Evolutionary conservation across 2,888 invertebrate species (phyloP).

Genomic region (Netelia virgata): DNA sequence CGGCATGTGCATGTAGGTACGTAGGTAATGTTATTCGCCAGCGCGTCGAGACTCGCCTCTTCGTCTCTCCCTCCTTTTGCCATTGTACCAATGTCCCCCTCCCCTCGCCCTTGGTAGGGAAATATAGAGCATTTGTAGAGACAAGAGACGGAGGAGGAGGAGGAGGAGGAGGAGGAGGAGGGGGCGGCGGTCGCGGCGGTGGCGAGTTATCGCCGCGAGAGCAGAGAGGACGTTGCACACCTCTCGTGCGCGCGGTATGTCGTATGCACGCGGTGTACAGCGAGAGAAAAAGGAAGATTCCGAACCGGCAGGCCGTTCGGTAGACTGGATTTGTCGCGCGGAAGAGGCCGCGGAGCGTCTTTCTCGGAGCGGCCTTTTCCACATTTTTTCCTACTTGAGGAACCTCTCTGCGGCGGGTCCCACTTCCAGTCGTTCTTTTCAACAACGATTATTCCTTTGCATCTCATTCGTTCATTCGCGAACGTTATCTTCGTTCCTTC

Average conservation of each 20-base stretch:
- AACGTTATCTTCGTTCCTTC: no score
- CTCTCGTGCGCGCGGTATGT: background rate
- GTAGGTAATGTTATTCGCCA: conserved; percentile 11
- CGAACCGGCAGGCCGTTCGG: background rate
- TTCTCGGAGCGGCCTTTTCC: no score
- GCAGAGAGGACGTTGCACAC: background rate
- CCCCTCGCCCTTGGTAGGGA: conserved; percentile 22
- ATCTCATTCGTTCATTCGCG: no score
- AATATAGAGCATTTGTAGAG: conserved; percentile 53
- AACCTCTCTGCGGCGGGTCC: no score
- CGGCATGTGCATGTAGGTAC: background rate
- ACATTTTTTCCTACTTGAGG: no score
- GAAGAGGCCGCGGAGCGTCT: conserved; percentile 29
- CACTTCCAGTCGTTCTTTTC: no score
- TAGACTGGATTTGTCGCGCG: conserved; percentile 21
- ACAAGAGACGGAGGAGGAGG: no score
- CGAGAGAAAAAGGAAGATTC: background rate
- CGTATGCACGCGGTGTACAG: background rate
- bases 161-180: background rate
- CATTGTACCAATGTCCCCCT: conserved; percentile 61
- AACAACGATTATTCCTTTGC: no score
- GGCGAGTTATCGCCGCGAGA: background rate
- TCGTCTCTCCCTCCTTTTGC: conserved; percentile 30
- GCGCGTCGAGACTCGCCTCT: conserved; percentile 35
- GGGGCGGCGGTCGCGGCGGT: background rate